Percentiles rank a stretch among this genome's conserved stretches.
These are phyloP conservation scores for Bhutanitis thaidina DNA, from an alignment of 2,888 invertebrate species.

Conservation along the genomic window DNA sequence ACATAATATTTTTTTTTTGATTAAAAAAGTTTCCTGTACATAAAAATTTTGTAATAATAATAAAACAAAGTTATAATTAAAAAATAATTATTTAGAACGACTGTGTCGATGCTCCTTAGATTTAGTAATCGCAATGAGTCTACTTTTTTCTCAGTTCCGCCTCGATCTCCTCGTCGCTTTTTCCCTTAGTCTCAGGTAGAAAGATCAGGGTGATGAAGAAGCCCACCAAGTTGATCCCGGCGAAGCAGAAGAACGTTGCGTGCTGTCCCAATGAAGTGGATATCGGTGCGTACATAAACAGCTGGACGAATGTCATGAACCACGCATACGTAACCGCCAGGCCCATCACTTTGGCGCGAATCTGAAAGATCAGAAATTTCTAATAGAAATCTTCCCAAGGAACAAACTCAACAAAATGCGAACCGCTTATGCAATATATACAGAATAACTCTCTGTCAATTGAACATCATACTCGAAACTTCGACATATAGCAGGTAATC, in stretches of 20 bases:
- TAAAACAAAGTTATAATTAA: no score
- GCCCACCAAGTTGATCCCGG: slow-evolving; percentile 45
- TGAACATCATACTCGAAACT: no score
- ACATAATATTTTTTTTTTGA: no score
- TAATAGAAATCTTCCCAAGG: not conserved
- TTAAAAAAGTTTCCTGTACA: no score
- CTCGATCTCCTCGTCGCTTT: slow-evolving; percentile 50
- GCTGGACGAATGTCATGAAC: slow-evolving; percentile 37
- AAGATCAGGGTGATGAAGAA: slow-evolving; percentile 41
- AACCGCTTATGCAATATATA: no score
- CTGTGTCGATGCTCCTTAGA: no score
- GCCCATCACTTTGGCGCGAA: slow-evolving; percentile 46
- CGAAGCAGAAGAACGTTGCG: slow-evolving; percentile 51
- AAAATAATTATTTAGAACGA: no score
- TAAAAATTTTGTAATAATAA: no score
- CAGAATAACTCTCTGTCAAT: no score
- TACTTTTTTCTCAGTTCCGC: slow-evolving; percentile 16
- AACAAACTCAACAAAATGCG: no score
- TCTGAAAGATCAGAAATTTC: slow-evolving; percentile 32
- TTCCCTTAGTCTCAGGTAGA: slow-evolving; percentile 65
- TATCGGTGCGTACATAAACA: slow-evolving; percentile 34
- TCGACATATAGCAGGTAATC: no score
- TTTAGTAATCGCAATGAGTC: no score
- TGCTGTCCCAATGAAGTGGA: slow-evolving; percentile 42
- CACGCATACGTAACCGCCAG: slow-evolving; percentile 39